Evolutionary conservation across 2,888 invertebrate species (phyloP), one percentile per base, ranked within the genome.

Genomic region (Thyatira batis): DNA sequence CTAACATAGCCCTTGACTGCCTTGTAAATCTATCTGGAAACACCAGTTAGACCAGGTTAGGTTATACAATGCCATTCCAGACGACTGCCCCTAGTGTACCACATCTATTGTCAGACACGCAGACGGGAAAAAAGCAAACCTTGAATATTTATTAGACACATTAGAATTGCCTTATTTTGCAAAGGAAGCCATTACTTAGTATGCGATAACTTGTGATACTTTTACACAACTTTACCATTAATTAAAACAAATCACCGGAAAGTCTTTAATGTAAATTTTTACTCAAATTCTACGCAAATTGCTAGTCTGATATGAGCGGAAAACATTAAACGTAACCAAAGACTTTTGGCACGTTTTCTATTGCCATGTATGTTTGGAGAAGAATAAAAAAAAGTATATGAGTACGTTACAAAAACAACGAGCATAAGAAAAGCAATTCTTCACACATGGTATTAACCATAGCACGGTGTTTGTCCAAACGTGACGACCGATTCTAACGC

Each of bases 401-500:
- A 39, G 8, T 17, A 39, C 60, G 64, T 60, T 74, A 73, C 61
- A 74, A 73, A 80, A 73, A 69, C 67, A 79, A 82, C 74, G 67
- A 78, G 74, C 78, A 72, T 75, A 73, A 66, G 60, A 75, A 75
- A 75, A 63, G 60, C 71, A 68, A 87, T 88, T 86, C 77, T 79
- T 73, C 78, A 85, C 85, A 82, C 85, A 70, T 72, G 61, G 64
- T 77, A 69, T 77, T 81, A 83, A 82, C 80, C 80, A 73, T 82
- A 84, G 71, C 84, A 74, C 76, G 77, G 76, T 88, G 83, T 88
- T 87, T 88, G 86, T 71, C 84, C 77, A 82, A 82, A 82, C 70
- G 66, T 70, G 66, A 79, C 66, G 73, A 71, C 76, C 71, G 76
- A 74, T 61, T 39, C 71, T 67, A 73, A 73, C 61, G 63, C 68